Conservation (phyloP, 2,113 vertebrate species). For the Lepisosteus oculatus region DNA sequence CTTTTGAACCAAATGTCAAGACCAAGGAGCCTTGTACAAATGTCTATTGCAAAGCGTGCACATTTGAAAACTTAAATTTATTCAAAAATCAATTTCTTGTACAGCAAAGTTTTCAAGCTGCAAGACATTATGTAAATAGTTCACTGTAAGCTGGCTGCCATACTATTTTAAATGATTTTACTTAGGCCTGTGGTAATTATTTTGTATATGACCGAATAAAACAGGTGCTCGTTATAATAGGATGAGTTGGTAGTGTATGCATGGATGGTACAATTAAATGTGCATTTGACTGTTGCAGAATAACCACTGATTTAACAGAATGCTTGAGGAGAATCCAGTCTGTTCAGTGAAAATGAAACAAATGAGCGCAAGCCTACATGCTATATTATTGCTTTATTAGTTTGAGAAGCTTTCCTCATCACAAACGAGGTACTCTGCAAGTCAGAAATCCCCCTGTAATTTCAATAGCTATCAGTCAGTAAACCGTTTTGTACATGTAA, state of each 20-base stretch:
- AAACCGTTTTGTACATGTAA: slow-evolving; percentile 56
- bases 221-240: slow-evolving; percentile 48
- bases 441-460: slow-evolving; percentile 8
- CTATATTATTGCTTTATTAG: slow-evolving; percentile 29
- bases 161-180: slow-evolving; percentile 36
- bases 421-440: slow-evolving; percentile 27
- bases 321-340: slow-evolving; percentile 47
- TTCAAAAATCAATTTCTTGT: slow-evolving; percentile 25
- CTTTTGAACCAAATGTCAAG: slow-evolving; percentile 22
- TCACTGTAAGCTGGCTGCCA: slow-evolving; percentile 55
- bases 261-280: slow-evolving; percentile 70
- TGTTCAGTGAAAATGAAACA: slow-evolving; percentile 47
- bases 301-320: slow-evolving; percentile 73
- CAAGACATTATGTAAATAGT: slow-evolving; percentile 61
- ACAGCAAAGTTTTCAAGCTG: slow-evolving; percentile 10
- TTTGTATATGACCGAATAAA: slow-evolving; percentile 73
- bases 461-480: not conserved
- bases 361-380: slow-evolving; percentile 22
- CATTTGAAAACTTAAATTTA: slow-evolving; percentile 26
- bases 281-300: slow-evolving; percentile 74
- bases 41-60: slow-evolving; percentile 23
- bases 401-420: slow-evolving; percentile 7
- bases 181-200: slow-evolving; percentile 72
- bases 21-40: slow-evolving; percentile 13
- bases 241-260: slow-evolving; percentile 52